phyloP scores from a whole-genome alignment of 2,113 vertebrate genomes.

The Spea multiplicata region DNA sequence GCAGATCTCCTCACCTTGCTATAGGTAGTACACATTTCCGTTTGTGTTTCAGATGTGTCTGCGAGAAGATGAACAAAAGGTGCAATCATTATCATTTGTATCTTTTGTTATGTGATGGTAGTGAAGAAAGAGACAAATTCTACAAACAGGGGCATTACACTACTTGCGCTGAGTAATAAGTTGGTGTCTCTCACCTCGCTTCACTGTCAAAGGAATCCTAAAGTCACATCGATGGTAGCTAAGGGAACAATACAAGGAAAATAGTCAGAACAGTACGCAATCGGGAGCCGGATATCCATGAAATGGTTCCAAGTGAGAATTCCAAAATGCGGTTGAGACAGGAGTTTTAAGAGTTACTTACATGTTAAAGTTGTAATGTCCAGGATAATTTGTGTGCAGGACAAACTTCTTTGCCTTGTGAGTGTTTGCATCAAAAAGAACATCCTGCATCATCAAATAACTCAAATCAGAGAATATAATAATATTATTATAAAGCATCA shows the following conservation, averaged over 20 bases:
- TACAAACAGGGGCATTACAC: neutral
- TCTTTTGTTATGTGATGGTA: neutral
- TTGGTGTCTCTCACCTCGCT: conserved; percentile 76
- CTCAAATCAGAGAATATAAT: neutral
- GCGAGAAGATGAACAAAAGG: conserved; percentile 45
- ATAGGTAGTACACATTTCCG: conserved; percentile 87
- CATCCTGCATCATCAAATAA: conserved; percentile 73
- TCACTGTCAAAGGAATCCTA: conserved; percentile 90
- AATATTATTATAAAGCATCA: too few relatives aligned
- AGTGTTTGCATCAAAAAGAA: conserved; percentile 95
- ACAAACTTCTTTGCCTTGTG: conserved; percentile 99
- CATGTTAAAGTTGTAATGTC: conserved; percentile 99
- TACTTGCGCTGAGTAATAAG: neutral
- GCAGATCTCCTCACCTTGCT: conserved; percentile 80
- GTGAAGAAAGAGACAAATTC: neutral
- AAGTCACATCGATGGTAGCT: conserved; percentile 99
- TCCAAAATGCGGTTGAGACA: too few relatives aligned
- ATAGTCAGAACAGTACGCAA: neutral
- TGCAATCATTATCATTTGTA: neutral
- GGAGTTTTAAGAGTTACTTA: conserved; percentile 61
- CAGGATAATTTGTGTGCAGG: conserved; percentile 95
- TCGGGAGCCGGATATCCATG: neutral
- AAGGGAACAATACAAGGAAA: conserved; percentile 48
- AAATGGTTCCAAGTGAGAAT: too few relatives aligned
- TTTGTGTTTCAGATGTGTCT: conserved; percentile 81